Base-by-base conservation (phyloP, 2,888 invertebrate genomes). In the Trilocha varians region DNA sequence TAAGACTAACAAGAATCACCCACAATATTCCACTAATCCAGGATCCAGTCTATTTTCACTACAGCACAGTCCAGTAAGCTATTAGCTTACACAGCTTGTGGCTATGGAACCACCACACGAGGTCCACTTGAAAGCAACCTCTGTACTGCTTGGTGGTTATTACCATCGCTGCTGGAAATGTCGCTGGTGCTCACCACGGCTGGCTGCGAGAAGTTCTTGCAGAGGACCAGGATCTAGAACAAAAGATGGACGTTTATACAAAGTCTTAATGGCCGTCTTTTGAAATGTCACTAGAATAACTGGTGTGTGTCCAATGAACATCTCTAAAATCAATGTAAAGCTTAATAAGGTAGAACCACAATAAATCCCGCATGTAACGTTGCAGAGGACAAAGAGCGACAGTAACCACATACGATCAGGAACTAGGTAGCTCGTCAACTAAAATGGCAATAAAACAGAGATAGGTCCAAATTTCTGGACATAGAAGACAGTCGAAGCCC, bases 131-230 rank as follows among this genome's bases (percentile, higher is more conserved):
- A 68, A 5, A 87, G 69, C 42, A 87, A 63, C 41, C 84, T 65
- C 3, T 83, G 65, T 0, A 84, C 85, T 0, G 86, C 80, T 40
- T 80, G 84, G 55, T 86, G 84, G 61, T 85, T 84, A 61, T 76
- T 80, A 32, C 83, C 73, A 38, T 86, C 86, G 33, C 83, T 84
- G 70, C 84, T 86, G 2, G 86, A 84, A 13, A 85, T 82, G 49
- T 83, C 83, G 38, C 86, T 83, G 42, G 78, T 76, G 68, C 84
- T 78, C 9, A 74, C 78, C 8, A 85, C 76, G 9, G 80, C 61
- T 5, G 83, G 77, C 54, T 79, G 76, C 3, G 75, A 75, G 69
- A 87, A 87, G 71, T 86, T 84, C 70, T 84, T 85, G 65, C 84
- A 79, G 1, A 87, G 72, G 34, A 86, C 80, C 32, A 82, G 55